Evolutionary conservation across 92 coral and sea anemone species (phyloP).

Genomic region (Epizoanthus rinbou): DNA sequence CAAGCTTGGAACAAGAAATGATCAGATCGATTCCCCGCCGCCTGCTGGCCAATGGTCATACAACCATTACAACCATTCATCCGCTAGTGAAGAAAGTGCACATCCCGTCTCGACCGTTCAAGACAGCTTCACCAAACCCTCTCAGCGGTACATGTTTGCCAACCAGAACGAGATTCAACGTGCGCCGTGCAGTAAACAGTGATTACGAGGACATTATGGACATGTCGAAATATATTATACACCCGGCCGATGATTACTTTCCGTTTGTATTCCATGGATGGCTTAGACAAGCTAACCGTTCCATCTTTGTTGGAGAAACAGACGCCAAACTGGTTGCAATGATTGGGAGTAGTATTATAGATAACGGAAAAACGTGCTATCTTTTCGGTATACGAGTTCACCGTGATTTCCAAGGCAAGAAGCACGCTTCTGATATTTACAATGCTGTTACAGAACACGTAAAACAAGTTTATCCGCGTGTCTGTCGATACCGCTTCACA

Average conservation of each 20-base stretch:
- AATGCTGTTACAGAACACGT: neutral
- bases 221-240: neutral
- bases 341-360: neutral
- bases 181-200: neutral
- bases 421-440: neutral
- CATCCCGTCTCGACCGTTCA: too few relatives aligned
- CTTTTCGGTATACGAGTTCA: neutral
- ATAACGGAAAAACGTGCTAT: neutral
- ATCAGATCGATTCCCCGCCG: too few relatives aligned
- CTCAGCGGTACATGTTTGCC: neutral
- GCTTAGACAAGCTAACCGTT: neutral
- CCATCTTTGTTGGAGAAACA: neutral
- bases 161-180: neutral
- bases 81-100: too few relatives aligned
- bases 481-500: constrained; percentile 4
- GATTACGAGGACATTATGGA: neutral
- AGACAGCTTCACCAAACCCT: too few relatives aligned
- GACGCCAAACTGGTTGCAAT: neutral
- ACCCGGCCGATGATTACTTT: neutral
- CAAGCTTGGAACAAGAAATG: too few relatives aligned
- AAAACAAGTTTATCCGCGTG: neutral
- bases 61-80: too few relatives aligned
- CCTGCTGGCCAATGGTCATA: too few relatives aligned
- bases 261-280: neutral
- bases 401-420: neutral